These are phyloP conservation scores for Pangasius macronema DNA, from an alignment of 2,797 vertebrate species.

Conservation along the genomic window DNA sequence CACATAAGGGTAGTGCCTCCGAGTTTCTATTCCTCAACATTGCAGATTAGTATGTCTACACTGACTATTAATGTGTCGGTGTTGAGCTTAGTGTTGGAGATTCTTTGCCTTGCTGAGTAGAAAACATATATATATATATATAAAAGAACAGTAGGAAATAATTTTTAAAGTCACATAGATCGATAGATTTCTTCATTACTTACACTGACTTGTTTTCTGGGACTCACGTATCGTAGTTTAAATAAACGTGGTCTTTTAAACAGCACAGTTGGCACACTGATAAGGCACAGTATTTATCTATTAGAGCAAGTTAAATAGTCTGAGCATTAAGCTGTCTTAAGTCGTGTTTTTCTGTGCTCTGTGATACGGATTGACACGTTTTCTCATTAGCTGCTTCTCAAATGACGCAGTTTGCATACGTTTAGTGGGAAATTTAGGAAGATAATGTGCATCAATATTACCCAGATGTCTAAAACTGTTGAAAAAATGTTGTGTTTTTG, in stretches of 20 bases:
- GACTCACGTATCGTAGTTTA: not conserved
- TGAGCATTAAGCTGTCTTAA: not conserved
- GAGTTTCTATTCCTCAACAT: not conserved
- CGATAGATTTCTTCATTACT: not conserved
- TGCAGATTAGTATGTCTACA: not conserved
- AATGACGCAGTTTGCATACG: not conserved
- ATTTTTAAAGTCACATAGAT: not conserved
- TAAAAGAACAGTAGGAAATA: too few species aligned
- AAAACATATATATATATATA: too few species aligned
- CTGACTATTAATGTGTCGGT: not conserved
- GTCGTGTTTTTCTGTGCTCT: not conserved
- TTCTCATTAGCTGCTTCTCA: conserved; percentile 1
- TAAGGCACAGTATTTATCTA: not conserved
- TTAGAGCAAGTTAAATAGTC: not conserved
- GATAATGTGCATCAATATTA: not conserved
- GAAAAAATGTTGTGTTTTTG: not conserved
- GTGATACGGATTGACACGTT: not conserved
- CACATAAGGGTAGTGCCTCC: conserved; percentile 16
- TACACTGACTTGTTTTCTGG: not conserved
- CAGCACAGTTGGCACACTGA: conserved; percentile 7
- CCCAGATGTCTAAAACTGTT: not conserved
- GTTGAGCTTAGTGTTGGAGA: not conserved
- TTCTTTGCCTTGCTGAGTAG: not conserved
- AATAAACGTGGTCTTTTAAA: conserved; percentile 10
- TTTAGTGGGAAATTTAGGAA: not conserved